These are phyloP conservation scores for Apodemus sylvaticus DNA, from an alignment of 2,113 vertebrate genomes.

Conservation along the genomic window DNA sequence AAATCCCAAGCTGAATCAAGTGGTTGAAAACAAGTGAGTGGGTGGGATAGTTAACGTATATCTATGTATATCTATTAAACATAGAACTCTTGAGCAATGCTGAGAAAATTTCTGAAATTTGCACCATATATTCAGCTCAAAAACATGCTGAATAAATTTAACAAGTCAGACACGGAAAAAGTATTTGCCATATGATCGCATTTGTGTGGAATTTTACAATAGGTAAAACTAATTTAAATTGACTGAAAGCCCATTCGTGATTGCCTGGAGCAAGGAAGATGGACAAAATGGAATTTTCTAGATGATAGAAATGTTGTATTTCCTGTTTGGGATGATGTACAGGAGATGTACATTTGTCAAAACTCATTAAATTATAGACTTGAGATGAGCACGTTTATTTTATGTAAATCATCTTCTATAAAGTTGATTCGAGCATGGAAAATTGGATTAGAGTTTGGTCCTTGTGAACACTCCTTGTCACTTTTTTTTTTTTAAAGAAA, in stretches of 20 bases:
- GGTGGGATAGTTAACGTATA: neutral
- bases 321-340: neutral
- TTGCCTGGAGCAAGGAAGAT: neutral
- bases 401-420: conserved; percentile 26
- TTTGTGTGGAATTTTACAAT: conserved; percentile 31
- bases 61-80: neutral
- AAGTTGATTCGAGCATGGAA: conserved; percentile 24
- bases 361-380: conserved; percentile 29
- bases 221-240: conserved; percentile 19
- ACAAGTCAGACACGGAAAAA: neutral
- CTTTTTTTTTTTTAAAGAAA: neutral
- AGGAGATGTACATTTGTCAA: conserved; percentile 17
- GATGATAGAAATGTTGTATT: neutral
- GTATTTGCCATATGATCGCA: neutral
- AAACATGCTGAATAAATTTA: neutral
- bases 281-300: neutral
- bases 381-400: neutral
- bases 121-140: neutral
- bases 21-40: neutral
- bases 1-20: neutral
- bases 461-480: neutral
- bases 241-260: neutral
- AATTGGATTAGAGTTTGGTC: neutral
- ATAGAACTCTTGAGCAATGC: neutral
- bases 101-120: neutral